phyloP scores from a whole-genome alignment of 2,113 vertebrate species.

The Colius striatus region DNA sequence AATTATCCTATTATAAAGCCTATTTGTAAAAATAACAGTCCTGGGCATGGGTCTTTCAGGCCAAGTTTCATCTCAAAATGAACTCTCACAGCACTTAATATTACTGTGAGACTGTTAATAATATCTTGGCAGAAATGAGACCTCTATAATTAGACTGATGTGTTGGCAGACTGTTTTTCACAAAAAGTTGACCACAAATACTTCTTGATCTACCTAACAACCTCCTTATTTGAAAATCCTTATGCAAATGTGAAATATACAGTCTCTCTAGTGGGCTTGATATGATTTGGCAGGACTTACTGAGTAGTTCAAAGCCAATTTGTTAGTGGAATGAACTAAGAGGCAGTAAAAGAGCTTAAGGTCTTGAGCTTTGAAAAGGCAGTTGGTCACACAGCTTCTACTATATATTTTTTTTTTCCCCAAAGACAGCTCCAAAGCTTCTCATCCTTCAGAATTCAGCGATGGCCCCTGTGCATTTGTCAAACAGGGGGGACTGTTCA shows the following conservation, averaged over 20 bases:
- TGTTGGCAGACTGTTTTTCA: neutral
- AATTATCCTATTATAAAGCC: neutral
- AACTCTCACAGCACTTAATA: neutral
- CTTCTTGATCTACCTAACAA: neutral
- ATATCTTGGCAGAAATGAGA: conserved; percentile 16
- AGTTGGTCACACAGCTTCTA: neutral
- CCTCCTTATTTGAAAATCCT: neutral
- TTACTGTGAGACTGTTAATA: neutral
- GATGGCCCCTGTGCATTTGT: neutral
- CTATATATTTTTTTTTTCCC: neutral
- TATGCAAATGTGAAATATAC: neutral
- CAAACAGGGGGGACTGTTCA: neutral
- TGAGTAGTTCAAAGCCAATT: neutral
- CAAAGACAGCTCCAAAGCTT: neutral
- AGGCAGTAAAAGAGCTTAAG: neutral
- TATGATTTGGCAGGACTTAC: neutral
- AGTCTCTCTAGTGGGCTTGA: neutral
- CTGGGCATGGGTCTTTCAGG: neutral
- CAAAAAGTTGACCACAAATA: neutral
- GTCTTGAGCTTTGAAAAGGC: neutral
- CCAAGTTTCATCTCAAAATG: conserved; percentile 33
- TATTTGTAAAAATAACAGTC: conserved; percentile 12
- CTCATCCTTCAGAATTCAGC: neutral
- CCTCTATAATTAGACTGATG: conserved; percentile 2
- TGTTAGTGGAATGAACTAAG: neutral